Evolutionary conservation across 2,113 vertebrate genomes (phyloP).

Genomic region (Anolis carolinensis): DNA sequence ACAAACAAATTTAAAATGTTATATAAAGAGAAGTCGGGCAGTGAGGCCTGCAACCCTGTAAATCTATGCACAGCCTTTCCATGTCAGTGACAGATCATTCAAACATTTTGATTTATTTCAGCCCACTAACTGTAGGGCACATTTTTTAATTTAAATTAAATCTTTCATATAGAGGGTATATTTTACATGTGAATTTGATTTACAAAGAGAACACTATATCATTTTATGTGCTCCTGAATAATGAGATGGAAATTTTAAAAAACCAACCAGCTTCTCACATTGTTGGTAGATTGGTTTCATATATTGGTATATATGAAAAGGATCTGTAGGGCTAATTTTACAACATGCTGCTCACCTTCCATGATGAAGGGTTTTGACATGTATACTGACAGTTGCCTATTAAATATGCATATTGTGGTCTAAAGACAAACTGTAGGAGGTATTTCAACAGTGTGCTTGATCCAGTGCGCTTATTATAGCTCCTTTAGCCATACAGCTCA

Average conservation of each 20-base stretch:
- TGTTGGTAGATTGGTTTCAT: constrained; percentile 18
- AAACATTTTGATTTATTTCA: constrained; percentile 31
- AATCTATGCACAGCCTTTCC: constrained; percentile 12
- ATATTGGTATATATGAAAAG: constrained; percentile 31
- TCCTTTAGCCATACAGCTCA: not conserved
- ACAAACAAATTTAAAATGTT: constrained; percentile 31
- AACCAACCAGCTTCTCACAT: constrained; percentile 36
- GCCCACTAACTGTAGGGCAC: constrained; percentile 44
- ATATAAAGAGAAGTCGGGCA: constrained; percentile 21
- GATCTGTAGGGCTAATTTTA: constrained; percentile 55
- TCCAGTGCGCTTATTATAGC: not conserved
- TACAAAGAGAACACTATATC: constrained; percentile 17
- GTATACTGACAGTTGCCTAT: constrained; percentile 46
- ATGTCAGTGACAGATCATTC: constrained; percentile 36
- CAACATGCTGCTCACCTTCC: constrained; percentile 56
- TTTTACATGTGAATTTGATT: constrained; percentile 22
- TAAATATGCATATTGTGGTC: constrained; percentile 48
- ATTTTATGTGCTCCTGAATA: constrained; percentile 25
- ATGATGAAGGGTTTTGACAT: constrained; percentile 39
- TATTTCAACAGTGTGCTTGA: constrained; percentile 26
- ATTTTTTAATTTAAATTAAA: constrained; percentile 24
- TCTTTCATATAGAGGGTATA: not conserved
- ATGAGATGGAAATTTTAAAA: constrained; percentile 45
- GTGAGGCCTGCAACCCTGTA: constrained; percentile 35
- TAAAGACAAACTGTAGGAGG: constrained; percentile 34